phyloP scores from a whole-genome alignment of 2,797 vertebrate species.

The Adelosebastes latens region DNA sequence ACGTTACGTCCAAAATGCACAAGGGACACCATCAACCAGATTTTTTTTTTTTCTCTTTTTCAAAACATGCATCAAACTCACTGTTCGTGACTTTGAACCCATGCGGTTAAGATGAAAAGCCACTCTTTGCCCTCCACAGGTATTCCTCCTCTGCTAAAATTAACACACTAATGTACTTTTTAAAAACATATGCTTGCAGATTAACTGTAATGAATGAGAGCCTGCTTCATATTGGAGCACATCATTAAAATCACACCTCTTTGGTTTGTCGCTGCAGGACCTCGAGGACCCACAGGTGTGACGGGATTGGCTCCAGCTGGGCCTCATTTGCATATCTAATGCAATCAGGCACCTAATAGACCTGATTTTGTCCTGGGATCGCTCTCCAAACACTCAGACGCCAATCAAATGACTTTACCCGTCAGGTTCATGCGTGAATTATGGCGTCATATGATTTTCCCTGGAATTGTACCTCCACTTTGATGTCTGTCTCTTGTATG shows the following conservation, averaged over 20 bases:
- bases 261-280: conserved; percentile 42
- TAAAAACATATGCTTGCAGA: conserved; percentile 30
- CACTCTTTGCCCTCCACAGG: not conserved
- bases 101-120: not conserved
- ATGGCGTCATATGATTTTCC: not conserved
- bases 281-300: conserved; percentile 69
- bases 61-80: not conserved
- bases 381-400: conserved; percentile 23
- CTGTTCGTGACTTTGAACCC: not conserved
- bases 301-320: conserved; percentile 64
- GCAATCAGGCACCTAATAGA: conserved; percentile 68
- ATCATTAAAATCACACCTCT: conserved; percentile 55
- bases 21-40: not conserved
- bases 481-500: not conserved
- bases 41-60: not conserved
- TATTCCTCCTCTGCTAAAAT: conserved; percentile 7
- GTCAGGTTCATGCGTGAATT: not conserved
- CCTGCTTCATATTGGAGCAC: conserved; percentile 29
- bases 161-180: not conserved
- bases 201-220: conserved; percentile 37
- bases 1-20: not conserved
- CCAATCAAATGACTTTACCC: conserved; percentile 42
- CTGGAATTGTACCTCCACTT: not conserved
- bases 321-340: conserved; percentile 74
- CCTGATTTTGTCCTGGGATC: conserved; percentile 52